Conservation (phyloP, 2,113 vertebrate genomes). For the Spheniscus mendiculus region DNA sequence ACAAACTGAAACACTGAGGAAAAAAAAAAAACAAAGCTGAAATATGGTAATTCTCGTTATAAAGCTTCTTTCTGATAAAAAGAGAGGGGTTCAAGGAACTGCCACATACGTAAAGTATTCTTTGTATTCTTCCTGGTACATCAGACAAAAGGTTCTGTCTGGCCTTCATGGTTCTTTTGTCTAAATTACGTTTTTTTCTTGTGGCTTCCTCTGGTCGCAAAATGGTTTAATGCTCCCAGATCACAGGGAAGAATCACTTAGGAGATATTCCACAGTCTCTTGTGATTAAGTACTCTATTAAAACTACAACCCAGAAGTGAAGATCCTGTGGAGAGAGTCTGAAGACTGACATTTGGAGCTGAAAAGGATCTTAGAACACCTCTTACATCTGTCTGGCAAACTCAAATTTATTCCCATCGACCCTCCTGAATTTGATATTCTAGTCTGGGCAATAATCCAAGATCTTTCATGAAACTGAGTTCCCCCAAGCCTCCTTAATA, state of each 20-base stretch:
- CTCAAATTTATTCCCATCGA: background rate
- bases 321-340: background rate
- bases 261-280: background rate
- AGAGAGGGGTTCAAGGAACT: background rate
- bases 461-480: background rate
- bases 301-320: background rate
- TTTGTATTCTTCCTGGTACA: background rate
- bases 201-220: background rate
- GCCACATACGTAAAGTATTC: background rate
- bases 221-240: background rate
- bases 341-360: background rate
- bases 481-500: background rate
- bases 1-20: background rate
- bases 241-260: background rate
- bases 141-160: background rate
- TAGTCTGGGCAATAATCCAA: background rate
- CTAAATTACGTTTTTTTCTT: background rate
- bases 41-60: background rate
- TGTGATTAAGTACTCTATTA: conserved; percentile 32
- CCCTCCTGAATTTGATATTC: background rate
- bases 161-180: background rate
- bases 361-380: conserved; percentile 4
- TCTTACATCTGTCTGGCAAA: conserved; percentile 5
- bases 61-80: background rate
- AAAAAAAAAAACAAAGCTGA: background rate